Percentiles rank a stretch among this genome's conserved stretches.
phyloP scores from a whole-genome alignment of 2,888 invertebrate species.

The Agriopis leucophaearia region DNA sequence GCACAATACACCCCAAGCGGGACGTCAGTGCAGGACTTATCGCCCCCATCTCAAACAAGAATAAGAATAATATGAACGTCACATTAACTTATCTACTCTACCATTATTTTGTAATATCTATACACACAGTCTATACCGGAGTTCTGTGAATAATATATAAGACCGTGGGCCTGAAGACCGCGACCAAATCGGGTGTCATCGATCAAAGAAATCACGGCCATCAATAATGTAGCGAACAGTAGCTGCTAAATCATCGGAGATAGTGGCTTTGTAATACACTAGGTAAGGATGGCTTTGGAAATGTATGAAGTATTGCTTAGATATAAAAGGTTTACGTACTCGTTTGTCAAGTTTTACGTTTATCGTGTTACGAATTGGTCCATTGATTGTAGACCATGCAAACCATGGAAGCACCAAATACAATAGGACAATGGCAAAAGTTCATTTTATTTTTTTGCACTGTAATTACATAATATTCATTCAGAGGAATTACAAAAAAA shows the following conservation, averaged over 20 bases:
- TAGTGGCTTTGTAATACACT: slow-evolving; percentile 15
- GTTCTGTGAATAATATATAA: slow-evolving; percentile 60
- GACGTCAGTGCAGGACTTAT: too few species aligned
- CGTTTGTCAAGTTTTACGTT: too few species aligned
- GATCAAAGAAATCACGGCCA: slow-evolving; percentile 68
- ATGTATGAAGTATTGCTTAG: background rate
- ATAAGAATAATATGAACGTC: background rate
- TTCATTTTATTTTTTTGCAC: too few species aligned
- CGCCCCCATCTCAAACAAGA: too few species aligned
- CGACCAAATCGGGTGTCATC: slow-evolving; percentile 60
- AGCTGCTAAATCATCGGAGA: slow-evolving; percentile 51
- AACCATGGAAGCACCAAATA: too few species aligned
- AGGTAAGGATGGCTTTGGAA: slow-evolving; percentile 5
- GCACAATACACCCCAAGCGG: too few species aligned
- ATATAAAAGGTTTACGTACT: too few species aligned
- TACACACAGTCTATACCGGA: background rate
- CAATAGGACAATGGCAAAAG: too few species aligned
- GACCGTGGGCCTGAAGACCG: slow-evolving; percentile 54
- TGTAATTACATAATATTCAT: too few species aligned
- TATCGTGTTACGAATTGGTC: too few species aligned
- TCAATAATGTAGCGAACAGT: slow-evolving; percentile 53
- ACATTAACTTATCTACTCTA: background rate
- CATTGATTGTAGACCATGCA: too few species aligned
- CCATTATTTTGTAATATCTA: slow-evolving; percentile 6
- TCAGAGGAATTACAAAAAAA: too few species aligned